These are phyloP conservation scores for Masnerella sp. DNA, from an alignment of 2,888 invertebrate species.

Conservation along the genomic window DNA sequence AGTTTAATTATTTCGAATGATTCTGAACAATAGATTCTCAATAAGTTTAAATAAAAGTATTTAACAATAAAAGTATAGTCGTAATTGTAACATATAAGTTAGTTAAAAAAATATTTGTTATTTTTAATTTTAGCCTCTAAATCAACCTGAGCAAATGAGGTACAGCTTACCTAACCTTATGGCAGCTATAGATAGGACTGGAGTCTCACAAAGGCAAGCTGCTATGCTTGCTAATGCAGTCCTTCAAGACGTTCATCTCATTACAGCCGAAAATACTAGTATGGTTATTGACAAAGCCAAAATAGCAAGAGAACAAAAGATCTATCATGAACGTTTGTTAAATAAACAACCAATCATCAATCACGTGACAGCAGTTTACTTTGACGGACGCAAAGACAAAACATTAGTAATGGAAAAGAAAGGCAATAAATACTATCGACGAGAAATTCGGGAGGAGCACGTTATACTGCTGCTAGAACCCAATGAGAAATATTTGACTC, in stretches of 20 bases:
- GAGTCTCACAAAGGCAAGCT: slow-evolving; percentile 49
- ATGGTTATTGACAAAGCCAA: slow-evolving; percentile 61
- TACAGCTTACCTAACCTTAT: slow-evolving; percentile 1
- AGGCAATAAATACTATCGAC: slow-evolving; percentile 16
- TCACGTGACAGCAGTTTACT: slow-evolving; percentile 35
- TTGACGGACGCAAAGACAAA: slow-evolving; percentile 62
- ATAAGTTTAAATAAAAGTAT: no score
- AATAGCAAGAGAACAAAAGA: slow-evolving; percentile 57
- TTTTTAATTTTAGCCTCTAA: slow-evolving; percentile 1
- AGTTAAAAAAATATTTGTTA: slow-evolving; percentile 1
- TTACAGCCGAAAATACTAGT: slow-evolving; percentile 53
- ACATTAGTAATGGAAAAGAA: slow-evolving; percentile 49
- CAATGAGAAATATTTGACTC: slow-evolving; percentile 7
- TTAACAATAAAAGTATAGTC: no score
- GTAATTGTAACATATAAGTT: no score
- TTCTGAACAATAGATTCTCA: no score
- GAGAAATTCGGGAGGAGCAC: slow-evolving; percentile 27
- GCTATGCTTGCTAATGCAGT: slow-evolving; percentile 57
- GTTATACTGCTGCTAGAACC: slow-evolving; percentile 22
- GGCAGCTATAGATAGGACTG: slow-evolving; percentile 22
- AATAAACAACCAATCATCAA: slow-evolving; percentile 15
- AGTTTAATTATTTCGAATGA: no score
- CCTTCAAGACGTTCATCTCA: slow-evolving; percentile 54
- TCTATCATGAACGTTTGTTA: slow-evolving; percentile 25
- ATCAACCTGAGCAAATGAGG: slow-evolving; percentile 23